phyloP scores from a whole-genome alignment of 2,888 invertebrate species.

The Macropis europaea region DNA sequence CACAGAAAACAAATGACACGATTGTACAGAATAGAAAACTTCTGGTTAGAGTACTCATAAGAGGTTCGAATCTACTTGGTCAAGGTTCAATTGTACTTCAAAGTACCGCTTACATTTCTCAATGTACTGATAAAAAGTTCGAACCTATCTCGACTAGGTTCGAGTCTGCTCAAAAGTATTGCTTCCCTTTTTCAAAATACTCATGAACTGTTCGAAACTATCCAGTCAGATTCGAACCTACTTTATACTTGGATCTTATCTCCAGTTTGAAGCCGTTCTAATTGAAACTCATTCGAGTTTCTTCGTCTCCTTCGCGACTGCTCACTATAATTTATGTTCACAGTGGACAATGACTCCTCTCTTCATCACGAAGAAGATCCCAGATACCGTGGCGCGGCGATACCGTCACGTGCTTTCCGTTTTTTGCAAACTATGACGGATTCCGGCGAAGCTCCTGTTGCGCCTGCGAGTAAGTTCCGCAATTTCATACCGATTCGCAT shows the following conservation, averaged over 20 bases:
- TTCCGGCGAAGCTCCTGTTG: constrained; percentile 69
- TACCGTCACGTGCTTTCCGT: constrained; percentile 86
- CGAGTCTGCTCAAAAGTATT: neutral
- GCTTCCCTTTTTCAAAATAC: no score
- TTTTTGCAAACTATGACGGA: constrained; percentile 85
- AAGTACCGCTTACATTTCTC: no score
- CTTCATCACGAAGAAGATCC: constrained; percentile 83
- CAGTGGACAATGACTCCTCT: constrained; percentile 82
- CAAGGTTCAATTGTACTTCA: no score
- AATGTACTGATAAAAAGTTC: no score
- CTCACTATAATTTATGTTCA: no score
- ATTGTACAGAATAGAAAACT: no score
- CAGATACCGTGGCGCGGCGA: constrained; percentile 83
- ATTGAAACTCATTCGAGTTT: neutral
- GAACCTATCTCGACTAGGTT: no score
- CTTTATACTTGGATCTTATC: neutral
- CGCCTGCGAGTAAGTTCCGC: constrained; percentile 61
- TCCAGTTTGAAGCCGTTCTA: neutral
- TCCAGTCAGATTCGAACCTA: no score
- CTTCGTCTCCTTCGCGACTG: neutral
- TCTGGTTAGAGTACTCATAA: no score
- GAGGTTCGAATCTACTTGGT: no score
- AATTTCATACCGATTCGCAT: neutral
- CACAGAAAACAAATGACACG: no score
- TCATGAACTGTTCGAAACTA: no score